A percentile compares a stretch with the other conserved stretches of the same genome.
These are phyloP conservation scores for Callocephalon fimbriatum DNA, from an alignment of 2,113 vertebrate genomes.

Conservation along the genomic window DNA sequence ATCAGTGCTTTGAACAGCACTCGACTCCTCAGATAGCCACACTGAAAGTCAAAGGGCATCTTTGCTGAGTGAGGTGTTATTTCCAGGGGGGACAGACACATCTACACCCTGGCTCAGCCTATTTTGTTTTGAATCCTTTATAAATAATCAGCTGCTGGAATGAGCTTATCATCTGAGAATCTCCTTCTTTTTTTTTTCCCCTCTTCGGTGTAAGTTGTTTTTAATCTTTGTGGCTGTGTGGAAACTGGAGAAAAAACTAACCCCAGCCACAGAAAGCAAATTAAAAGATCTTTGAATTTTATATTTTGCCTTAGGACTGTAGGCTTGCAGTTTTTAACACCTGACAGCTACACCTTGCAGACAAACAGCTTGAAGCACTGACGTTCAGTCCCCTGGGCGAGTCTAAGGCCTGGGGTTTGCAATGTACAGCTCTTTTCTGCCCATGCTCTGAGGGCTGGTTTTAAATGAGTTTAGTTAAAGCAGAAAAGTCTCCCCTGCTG, in stretches of 20 bases:
- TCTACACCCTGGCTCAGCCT: background rate
- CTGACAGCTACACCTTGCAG: slow-evolving; percentile 3
- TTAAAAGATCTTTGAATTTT: slow-evolving; percentile 35
- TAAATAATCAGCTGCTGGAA: slow-evolving; percentile 2
- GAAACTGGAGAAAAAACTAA: background rate
- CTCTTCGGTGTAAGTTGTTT: background rate
- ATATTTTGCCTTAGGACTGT: slow-evolving; percentile 10
- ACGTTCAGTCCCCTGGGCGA: background rate
- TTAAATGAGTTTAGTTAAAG: slow-evolving; percentile 2
- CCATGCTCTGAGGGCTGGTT: background rate
- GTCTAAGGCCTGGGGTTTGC: background rate
- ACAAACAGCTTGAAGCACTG: background rate
- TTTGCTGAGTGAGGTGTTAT: background rate
- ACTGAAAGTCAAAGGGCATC: slow-evolving; percentile 3
- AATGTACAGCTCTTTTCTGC: background rate
- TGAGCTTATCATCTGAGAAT: slow-evolving; percentile 20
- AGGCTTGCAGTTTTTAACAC: background rate
- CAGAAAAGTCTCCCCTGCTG: background rate
- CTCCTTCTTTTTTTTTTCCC: background rate
- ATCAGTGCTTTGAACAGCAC: background rate
- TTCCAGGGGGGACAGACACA: background rate
- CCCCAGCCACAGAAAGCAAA: slow-evolving; percentile 12
- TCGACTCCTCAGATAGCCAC: background rate
- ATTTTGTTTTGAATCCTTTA: slow-evolving; percentile 36
- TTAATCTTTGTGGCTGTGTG: slow-evolving; percentile 3